Evolutionary conservation across 2,113 vertebrate species (phyloP).

Genomic region (Trogon surrucura): DNA sequence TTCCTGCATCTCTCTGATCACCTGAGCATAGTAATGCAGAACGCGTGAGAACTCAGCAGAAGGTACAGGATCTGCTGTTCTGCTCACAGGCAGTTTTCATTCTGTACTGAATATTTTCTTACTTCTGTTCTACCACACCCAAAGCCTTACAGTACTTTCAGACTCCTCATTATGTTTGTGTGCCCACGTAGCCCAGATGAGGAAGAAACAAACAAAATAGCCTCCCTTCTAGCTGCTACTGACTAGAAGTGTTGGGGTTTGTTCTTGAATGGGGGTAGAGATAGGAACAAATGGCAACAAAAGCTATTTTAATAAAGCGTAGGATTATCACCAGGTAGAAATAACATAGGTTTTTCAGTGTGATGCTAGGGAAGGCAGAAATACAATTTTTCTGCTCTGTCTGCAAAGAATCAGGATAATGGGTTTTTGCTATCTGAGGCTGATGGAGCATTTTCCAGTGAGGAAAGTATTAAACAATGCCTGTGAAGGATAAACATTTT

Average conservation of each 20-base stretch:
- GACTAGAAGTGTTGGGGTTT: neutral
- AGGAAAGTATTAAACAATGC: neutral
- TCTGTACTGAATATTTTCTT: neutral
- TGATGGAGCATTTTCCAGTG: neutral
- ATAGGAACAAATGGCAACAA: neutral
- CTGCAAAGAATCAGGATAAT: neutral
- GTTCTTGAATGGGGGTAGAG: neutral
- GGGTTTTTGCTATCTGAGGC: neutral
- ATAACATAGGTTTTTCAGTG: neutral
- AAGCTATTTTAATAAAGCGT: neutral
- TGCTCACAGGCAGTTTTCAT: rapidly evolving
- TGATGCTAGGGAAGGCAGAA: neutral
- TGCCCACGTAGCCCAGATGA: rapidly evolving
- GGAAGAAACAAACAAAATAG: neutral
- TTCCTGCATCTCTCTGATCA: neutral
- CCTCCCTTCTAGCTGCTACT: neutral
- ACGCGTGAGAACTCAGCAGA: neutral
- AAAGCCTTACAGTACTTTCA: neutral
- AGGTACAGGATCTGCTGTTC: neutral
- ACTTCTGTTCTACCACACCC: neutral
- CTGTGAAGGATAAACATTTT: neutral
- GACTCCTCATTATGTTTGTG: neutral
- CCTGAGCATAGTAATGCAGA: neutral
- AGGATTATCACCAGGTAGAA: neutral
- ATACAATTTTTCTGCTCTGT: neutral